Conservation (phyloP, 2,797 vertebrate genomes). For the Lerista edwardsae region DNA sequence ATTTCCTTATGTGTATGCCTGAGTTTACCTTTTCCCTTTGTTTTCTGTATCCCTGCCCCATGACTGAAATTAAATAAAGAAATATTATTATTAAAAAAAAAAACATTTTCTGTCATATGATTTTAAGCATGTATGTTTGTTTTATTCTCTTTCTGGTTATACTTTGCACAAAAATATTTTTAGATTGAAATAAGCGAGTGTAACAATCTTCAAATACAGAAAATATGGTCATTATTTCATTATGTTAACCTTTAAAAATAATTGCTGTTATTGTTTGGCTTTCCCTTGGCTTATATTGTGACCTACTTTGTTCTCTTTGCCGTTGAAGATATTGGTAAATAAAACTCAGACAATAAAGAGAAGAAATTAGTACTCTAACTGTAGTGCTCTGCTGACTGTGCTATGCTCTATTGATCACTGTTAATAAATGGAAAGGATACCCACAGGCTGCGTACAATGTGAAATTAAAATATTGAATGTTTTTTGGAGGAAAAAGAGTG, state of each 20-base stretch:
- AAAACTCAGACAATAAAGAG: constrained; percentile 48
- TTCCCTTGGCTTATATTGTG: neutral
- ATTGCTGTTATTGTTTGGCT: constrained; percentile 1
- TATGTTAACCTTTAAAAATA: constrained; percentile 30
- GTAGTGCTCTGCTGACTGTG: constrained; percentile 47
- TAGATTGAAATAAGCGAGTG: neutral
- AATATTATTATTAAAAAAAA: too few relatives aligned
- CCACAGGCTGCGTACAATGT: constrained; percentile 48
- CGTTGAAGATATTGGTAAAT: constrained; percentile 41
- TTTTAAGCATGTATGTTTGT: neutral
- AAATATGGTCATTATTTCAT: neutral
- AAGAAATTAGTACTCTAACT: constrained; percentile 52
- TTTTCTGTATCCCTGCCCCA: too few relatives aligned
- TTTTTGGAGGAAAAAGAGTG: constrained; percentile 34
- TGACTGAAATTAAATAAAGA: too few relatives aligned
- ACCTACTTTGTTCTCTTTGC: constrained; percentile 19
- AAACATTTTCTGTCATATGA: neutral
- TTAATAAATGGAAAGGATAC: constrained; percentile 65
- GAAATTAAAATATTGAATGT: constrained; percentile 63
- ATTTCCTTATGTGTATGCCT: too few relatives aligned
- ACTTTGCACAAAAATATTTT: neutral
- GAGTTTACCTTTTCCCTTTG: too few relatives aligned
- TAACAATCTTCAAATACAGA: neutral
- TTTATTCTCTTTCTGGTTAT: neutral
- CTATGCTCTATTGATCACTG: constrained; percentile 42